Base-by-base conservation (phyloP, 2,888 invertebrate genomes). In the Nudaria mundana region DNA sequence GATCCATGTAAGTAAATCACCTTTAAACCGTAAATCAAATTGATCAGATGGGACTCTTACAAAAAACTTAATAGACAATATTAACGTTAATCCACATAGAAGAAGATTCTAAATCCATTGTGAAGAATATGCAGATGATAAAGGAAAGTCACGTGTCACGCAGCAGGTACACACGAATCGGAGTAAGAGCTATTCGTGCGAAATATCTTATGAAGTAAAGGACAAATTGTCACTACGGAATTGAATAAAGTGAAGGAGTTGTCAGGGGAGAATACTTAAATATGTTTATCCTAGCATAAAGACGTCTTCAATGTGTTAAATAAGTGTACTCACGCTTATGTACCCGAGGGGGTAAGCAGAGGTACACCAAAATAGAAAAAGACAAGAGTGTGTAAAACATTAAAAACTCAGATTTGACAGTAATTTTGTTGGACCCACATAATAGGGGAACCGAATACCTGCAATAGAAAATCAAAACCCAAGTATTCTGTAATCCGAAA, bases 161-260 rank as follows among this genome's bases (percentile, higher is more conserved):
- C 45, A 52, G 51, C 37, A 50, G 54, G 44, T 52, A 58, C 53
- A 56, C 46, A 45, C 40, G 58, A 66, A 73, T 72, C 65, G 66
- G 64, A 75, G 69, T 70, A 66, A 64, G 64, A 68, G 60, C 64
- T 71, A 66, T 62, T 64, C 79, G 79, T 78, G 79, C 77, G 74
- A 70, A 67, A 67, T 63, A 56, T 66, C 67, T 70, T 71, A 73
- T 67, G 63, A 68, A 71, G 72, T 73, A 66, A 69, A 66, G 75
- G 71, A 63, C 71, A 76, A 74, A 75, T 72, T 70, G 70, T 70
- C 71, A 51, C 70, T 38, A 46, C 67, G 66, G 74, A 71, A 56
- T 69, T 53, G 56, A 51, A 60, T 56, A 50, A 51, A 46, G 52
- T 50, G 44, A n/a, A n/a, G n/a, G n/a, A n/a, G n/a, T n/a, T n/a